Evolutionary conservation across 1,140 invertebrate species (phyloP).

Genomic region (Plectrocnemia conspersa): DNA sequence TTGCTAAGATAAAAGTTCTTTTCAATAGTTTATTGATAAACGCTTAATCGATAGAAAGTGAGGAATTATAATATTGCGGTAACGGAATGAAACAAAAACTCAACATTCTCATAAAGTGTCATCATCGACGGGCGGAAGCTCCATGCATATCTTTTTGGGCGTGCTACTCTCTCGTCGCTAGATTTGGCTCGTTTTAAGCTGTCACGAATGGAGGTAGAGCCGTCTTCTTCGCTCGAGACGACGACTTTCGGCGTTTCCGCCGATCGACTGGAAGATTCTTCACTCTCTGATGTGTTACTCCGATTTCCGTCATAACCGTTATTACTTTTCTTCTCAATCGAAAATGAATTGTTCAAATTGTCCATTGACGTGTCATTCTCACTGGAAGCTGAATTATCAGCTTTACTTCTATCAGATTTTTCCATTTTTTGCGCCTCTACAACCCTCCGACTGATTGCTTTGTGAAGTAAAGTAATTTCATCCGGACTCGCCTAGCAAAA

Average conservation of each 20-base stretch:
- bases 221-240: constrained; percentile 25
- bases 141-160: constrained; percentile 31
- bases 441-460: constrained; percentile 24
- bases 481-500: constrained; percentile 30
- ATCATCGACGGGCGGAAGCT: constrained; percentile 19
- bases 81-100: constrained; percentile 28
- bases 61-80: constrained; percentile 16
- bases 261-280: constrained; percentile 2
- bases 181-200: constrained; percentile 18
- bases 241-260: constrained; percentile 14
- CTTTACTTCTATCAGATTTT: constrained; percentile 2
- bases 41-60: too few relatives aligned
- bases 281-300: not conserved
- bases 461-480: constrained; percentile 27
- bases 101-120: constrained; percentile 29
- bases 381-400: constrained; percentile 1
- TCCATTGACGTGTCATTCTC: not conserved
- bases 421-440: constrained; percentile 19
- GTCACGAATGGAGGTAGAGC: constrained; percentile 7
- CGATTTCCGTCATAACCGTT: not conserved
- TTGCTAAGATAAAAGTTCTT: too few relatives aligned
- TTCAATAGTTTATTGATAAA: too few relatives aligned
- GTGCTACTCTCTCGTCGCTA: constrained; percentile 9
- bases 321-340: constrained; percentile 1
- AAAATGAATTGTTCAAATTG: not conserved